Evolutionary conservation across 2,888 invertebrate species (phyloP).

Genomic region (Heliconius aoede): DNA sequence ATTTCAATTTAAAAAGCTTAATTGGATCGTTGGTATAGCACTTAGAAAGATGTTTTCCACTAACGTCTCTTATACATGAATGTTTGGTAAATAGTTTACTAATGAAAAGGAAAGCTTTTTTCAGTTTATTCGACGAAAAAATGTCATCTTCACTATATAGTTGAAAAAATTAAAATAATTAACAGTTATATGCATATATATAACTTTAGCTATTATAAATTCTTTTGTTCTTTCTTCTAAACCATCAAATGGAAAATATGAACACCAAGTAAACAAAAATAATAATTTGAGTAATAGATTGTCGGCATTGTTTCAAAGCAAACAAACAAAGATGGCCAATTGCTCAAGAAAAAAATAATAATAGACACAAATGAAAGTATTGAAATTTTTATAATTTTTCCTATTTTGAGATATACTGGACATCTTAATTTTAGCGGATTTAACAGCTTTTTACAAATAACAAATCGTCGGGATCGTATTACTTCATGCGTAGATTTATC

Average conservation of each 20-base stretch:
- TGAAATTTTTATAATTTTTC: too few relatives aligned
- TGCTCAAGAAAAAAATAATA: too few relatives aligned
- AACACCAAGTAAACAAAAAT: too few relatives aligned
- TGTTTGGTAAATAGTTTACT: constrained; percentile 15
- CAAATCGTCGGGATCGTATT: constrained; percentile 79
- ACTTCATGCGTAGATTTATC: constrained; percentile 81
- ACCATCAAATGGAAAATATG: too few relatives aligned
- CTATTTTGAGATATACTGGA: too few relatives aligned
- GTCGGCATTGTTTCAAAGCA: too few relatives aligned
- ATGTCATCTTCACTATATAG: too few relatives aligned
- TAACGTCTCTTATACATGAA: not conserved
- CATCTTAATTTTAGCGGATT: constrained; percentile 74
- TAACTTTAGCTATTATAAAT: not conserved
- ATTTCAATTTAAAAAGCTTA: constrained; percentile 18
- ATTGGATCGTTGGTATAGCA: constrained; percentile 8
- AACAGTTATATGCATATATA: too few relatives aligned
- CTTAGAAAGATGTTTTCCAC: constrained; percentile 4
- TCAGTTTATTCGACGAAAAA: constrained; percentile 1
- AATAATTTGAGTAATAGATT: not conserved
- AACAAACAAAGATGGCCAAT: too few relatives aligned
- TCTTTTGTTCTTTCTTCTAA: not conserved
- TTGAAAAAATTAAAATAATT: too few relatives aligned
- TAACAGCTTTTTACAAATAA: constrained; percentile 73
- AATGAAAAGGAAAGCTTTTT: constrained; percentile 15
- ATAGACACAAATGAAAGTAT: too few relatives aligned